These are phyloP conservation scores for Notiomystis cincta DNA, from an alignment of 2,113 vertebrate genomes.

Conservation along the genomic window DNA sequence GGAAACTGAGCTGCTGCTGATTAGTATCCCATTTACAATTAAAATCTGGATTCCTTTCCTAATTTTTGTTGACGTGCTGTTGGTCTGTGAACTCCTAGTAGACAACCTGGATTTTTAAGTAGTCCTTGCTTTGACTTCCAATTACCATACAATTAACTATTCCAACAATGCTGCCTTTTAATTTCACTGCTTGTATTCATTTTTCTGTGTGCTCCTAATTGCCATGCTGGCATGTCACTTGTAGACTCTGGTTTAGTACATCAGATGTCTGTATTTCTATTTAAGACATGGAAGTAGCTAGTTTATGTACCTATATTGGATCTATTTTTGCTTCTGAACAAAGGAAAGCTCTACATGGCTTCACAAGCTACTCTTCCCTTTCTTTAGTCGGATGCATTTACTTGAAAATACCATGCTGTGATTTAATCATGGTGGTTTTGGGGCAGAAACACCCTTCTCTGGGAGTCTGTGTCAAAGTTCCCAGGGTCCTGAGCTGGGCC, in stretches of 20 bases:
- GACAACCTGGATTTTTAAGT: slow-evolving; percentile 66
- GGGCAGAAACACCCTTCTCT: neutral
- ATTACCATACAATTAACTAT: slow-evolving; percentile 71
- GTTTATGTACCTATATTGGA: neutral
- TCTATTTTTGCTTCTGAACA: neutral
- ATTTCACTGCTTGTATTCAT: slow-evolving; percentile 48
- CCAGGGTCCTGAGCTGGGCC: neutral
- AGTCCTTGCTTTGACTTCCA: slow-evolving; percentile 68
- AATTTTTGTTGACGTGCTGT: slow-evolving; percentile 65
- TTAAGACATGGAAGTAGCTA: neutral
- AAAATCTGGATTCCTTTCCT: slow-evolving; percentile 67
- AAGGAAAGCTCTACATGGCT: neutral
- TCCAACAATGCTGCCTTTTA: slow-evolving; percentile 59
- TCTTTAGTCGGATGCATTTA: neutral
- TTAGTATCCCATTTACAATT: slow-evolving; percentile 71
- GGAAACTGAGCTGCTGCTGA: slow-evolving; percentile 49
- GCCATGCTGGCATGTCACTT: neutral
- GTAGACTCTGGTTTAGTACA: neutral
- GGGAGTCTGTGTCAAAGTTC: neutral
- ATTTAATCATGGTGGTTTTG: neutral
- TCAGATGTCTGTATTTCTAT: neutral
- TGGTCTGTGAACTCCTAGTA: slow-evolving; percentile 66
- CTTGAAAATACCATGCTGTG: neutral
- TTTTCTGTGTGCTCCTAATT: slow-evolving; percentile 40
- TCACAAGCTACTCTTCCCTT: neutral